Conservation (phyloP, 37 sponge, comb jelly and placozoan genomes). For the Tethya wilhelma region DNA sequence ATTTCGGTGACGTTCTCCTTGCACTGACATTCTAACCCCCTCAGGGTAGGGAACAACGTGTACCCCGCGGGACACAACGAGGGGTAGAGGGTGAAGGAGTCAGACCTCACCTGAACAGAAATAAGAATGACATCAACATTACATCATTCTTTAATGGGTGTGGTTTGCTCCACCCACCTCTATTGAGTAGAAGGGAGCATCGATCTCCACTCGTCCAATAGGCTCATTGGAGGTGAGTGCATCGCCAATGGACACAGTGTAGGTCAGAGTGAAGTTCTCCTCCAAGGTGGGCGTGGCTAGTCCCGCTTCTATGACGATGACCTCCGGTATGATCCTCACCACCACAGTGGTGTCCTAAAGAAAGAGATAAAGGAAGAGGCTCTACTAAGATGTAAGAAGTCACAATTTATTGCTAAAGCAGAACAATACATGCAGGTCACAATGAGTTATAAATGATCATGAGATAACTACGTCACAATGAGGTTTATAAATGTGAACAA, state of each 20-base stretch:
- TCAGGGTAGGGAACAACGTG: neutral
- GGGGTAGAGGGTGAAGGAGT: conserved; percentile 13
- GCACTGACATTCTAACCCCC: conserved; percentile 28
- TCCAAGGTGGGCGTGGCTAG: neutral
- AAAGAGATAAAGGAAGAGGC: neutral
- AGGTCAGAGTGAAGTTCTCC: neutral
- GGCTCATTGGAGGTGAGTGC: neutral
- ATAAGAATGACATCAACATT: neutral
- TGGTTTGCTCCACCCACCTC: neutral
- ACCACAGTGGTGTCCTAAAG: neutral
- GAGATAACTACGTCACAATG: too few relatives aligned
- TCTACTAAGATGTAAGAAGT: too few relatives aligned
- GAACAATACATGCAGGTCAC: too few relatives aligned
- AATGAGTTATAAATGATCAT: too few relatives aligned
- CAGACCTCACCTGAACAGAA: neutral
- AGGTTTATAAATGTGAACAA: too few relatives aligned
- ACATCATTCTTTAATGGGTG: neutral
- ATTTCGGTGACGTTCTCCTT: conserved; percentile 6
- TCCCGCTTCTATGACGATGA: conserved; percentile 27
- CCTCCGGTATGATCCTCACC: conserved; percentile 13
- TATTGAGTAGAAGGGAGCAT: neutral
- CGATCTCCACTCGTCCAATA: conserved; percentile 2
- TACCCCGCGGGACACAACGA: conserved; percentile 36
- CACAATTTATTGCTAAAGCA: too few relatives aligned
- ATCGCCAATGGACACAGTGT: conserved; percentile 2